Evolutionary conservation across 2,113 vertebrate genomes (phyloP).

Genomic region (Campylorhamphus procurvoides): DNA sequence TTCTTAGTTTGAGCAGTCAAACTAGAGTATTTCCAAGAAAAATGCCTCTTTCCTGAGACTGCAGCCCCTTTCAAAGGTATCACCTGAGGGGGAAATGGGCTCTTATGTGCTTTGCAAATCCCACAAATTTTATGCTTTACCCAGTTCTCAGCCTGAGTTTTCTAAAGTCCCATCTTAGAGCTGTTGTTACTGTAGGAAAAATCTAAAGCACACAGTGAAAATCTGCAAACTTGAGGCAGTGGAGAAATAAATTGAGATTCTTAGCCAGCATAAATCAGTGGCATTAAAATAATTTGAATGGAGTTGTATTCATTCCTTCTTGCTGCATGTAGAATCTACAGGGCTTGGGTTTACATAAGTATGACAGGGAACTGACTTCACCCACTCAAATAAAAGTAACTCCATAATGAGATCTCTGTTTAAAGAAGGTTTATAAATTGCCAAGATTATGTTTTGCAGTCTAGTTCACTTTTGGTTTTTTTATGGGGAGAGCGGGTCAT

Average conservation of each 20-base stretch:
- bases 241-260: neutral
- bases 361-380: neutral
- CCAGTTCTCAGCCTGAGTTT: neutral
- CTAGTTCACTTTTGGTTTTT: neutral
- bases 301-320: neutral
- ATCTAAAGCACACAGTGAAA: neutral
- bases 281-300: neutral
- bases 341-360: neutral
- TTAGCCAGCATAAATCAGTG: neutral
- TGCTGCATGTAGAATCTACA: neutral
- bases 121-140: neutral
- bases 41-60: neutral
- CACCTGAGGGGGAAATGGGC: neutral
- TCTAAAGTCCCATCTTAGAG: neutral
- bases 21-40: neutral
- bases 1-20: neutral
- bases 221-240: neutral
- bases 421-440: neutral
- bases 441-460: neutral
- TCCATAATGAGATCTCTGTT: neutral
- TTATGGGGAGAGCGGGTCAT: neutral
- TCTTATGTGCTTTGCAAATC: conserved; percentile 3
- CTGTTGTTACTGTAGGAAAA: neutral
- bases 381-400: neutral
- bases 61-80: neutral